phyloP scores from a whole-genome alignment of 2,113 vertebrate species.

The Dasyprocta punctata region DNA sequence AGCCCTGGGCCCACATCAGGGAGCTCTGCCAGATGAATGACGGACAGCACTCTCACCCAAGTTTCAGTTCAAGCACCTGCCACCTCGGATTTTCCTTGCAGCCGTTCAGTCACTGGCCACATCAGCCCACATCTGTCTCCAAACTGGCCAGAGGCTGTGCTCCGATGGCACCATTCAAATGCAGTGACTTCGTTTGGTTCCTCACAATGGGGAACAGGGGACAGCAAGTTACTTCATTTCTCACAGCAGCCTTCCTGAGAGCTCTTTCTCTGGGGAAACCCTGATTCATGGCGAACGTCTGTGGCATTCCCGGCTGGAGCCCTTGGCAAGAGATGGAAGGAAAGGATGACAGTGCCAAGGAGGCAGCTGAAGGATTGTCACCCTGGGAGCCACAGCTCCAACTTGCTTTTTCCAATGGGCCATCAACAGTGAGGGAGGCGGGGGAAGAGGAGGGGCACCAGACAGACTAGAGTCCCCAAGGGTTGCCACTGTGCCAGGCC shows the following conservation, averaged over 20 bases:
- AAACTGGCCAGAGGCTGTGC: background rate
- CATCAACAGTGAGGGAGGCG: constrained; percentile 42
- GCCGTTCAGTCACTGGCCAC: background rate
- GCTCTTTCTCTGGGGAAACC: constrained; percentile 55
- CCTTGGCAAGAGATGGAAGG: constrained; percentile 65
- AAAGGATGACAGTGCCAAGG: constrained; percentile 69
- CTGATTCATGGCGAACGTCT: constrained; percentile 40
- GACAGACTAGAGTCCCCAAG: constrained; percentile 6
- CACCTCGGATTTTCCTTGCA: background rate
- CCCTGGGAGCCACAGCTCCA: constrained; percentile 64
- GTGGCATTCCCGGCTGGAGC: constrained; percentile 48
- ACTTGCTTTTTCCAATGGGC: constrained; percentile 38
- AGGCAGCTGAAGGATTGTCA: constrained; percentile 71
- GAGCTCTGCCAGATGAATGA: background rate
- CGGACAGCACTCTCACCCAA: background rate
- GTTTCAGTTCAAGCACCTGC: background rate
- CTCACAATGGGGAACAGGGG: background rate
- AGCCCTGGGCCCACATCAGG: background rate
- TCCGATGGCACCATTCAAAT: background rate
- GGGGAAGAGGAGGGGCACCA: background rate
- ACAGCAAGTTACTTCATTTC: constrained; percentile 16
- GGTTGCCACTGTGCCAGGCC: background rate
- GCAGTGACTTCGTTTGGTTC: constrained; percentile 27
- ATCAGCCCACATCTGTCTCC: background rate
- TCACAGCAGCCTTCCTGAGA: constrained; percentile 33